Evolutionary conservation across 1,140 invertebrate species (phyloP), one percentile per base, ranked within the genome.

Genomic region (Pararge aegeria): DNA sequence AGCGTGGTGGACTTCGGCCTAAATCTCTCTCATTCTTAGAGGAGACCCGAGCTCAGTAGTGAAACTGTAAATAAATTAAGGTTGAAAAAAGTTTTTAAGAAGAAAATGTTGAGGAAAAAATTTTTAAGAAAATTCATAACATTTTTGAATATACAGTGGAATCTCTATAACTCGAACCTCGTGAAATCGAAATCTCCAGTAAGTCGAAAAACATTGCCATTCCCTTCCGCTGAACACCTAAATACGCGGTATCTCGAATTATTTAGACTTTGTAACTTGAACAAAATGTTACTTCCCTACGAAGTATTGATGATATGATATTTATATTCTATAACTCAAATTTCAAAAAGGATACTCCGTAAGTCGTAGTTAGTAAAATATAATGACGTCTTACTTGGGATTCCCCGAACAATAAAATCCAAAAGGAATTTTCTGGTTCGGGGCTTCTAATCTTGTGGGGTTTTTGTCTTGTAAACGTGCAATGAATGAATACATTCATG

Each of bases 401-500:
- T n/a, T n/a, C n/a, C n/a, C n/a, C n/a, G n/a, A n/a, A n/a, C n/a
- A n/a, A n/a, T n/a, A n/a, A n/a, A n/a, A n/a, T n/a, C n/a, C n/a
- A n/a, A n/a, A n/a, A 40, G n/a, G 21, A 55, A 55, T 40, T 13
- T 44, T 21, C 19, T 20, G 49, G 27, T 51, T 51, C 49, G 29
- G 12, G 53, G 53, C 24, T 44, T 16, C 21, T 55, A 55, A 55
- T 55, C 53, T 46, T 16, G 24, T 55, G 38, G n/a, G n/a, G n/a
- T 44, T 55, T 44, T 29, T 44, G 37, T 40, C 51, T 54, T 54
- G 37, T 54, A 54, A 30, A 54, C 37, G 37, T 54, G 37, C 37
- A 40, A 40, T 40, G 51, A 54, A 54, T 54, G 51, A 54, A 16
- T 54, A 27, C 52, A 54, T 54, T 54, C 38, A 40, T 37, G 37